phyloP scores from a whole-genome alignment of 2,113 vertebrate genomes.

The Sylvietta virens region DNA sequence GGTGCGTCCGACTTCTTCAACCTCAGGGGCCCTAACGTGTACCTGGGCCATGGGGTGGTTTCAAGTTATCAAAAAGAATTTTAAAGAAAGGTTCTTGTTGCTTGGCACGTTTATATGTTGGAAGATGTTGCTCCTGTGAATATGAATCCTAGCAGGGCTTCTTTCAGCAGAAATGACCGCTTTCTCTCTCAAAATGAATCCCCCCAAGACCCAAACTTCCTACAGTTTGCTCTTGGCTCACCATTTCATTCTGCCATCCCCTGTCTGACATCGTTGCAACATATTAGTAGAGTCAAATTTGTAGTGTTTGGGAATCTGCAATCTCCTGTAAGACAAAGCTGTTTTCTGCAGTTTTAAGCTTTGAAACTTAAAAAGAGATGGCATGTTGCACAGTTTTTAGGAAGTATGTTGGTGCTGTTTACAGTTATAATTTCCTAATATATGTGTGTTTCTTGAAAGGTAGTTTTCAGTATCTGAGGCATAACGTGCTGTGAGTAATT shows the following conservation, averaged over 20 bases:
- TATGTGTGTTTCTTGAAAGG: not conserved
- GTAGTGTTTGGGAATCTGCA: not conserved
- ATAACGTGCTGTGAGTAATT: not conserved
- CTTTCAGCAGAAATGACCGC: not conserved
- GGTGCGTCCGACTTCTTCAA: not conserved
- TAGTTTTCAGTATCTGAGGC: not conserved
- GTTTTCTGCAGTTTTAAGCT: not conserved
- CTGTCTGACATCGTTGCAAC: accelerated
- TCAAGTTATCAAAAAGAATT: not conserved
- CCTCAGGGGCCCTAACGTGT: accelerated
- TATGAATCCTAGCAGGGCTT: not conserved
- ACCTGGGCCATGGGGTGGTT: not conserved
- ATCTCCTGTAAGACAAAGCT: not conserved
- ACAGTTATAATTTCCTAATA: not conserved
- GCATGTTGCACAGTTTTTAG: not conserved
- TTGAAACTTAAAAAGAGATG: not conserved
- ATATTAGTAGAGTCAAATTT: not conserved
- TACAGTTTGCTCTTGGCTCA: not conserved
- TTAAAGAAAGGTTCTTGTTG: not conserved
- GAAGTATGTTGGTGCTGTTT: not conserved
- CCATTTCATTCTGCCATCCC: not conserved
- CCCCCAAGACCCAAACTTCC: not conserved
- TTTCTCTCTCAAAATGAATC: not conserved
- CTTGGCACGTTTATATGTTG: not conserved
- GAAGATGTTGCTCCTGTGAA: not conserved